Evolutionary conservation across 2,797 vertebrate genomes (phyloP), one percentile per base, ranked within the genome.

Genomic region (Neosilurus hyrtlii): DNA sequence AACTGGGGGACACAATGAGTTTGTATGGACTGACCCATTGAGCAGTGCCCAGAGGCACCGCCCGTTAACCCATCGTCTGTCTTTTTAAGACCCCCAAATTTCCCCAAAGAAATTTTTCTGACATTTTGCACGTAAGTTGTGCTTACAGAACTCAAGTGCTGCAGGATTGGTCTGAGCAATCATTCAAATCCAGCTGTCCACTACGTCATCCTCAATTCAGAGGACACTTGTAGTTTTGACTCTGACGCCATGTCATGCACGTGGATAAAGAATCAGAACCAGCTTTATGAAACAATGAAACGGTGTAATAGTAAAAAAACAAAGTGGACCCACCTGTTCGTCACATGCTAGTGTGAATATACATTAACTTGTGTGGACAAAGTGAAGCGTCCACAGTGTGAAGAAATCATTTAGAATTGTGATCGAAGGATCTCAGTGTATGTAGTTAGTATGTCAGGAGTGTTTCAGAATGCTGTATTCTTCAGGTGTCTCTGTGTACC

Each of bases 401-500:
- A 49, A 49, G 67, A 70, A 5, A 43, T 43, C 0, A 1, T 37
- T 43, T 18, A 43, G 3, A 63, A 12, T 37, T n/a, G 20, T 49
- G 22, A 4, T 4, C 12, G 12, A 37, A 57, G 5, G 26, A 37
- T 11, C 0, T 51, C 68, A 52, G n/a, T 52, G 7, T 52, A 20
- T 15, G 10, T 5, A 20, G 1, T 22, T 43, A 20, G 11, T 16
- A 49, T 6, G 43, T 16, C 12, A 54, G 24, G 15, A 16, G 6
- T 26, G 49, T 9, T 72, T 59, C 18, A 22, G 35, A 14, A 59
- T 75, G 4, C 6, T 59, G 22, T 26, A 37, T 59, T 54, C 30
- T 37, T 75, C 37, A 59, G 72, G 11, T 75, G 20, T 75, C 54
- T 22, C 26, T 37, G 73, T 59, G 73, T 54, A 35, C 30, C 72